These are phyloP conservation scores for Eretmochelys imbricata DNA, from an alignment of 2,113 vertebrate species.

Conservation along the genomic window DNA sequence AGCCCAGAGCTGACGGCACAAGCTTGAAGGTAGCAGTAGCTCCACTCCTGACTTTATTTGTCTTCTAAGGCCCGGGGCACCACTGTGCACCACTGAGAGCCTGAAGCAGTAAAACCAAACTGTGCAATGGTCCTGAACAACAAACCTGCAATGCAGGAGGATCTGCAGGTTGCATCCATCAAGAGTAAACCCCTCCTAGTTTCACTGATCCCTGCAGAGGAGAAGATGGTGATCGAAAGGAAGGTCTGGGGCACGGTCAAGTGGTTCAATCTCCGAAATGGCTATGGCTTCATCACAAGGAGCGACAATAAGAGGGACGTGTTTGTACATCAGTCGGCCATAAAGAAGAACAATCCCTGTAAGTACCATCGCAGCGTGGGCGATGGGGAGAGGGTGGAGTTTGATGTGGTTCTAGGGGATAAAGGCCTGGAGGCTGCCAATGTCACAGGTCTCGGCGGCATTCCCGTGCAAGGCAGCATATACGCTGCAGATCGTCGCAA, in stretches of 20 bases:
- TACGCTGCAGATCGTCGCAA: not conserved
- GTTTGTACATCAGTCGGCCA: constrained; percentile 52
- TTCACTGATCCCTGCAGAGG: not conserved
- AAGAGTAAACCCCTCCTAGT: not conserved
- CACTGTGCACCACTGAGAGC: not conserved
- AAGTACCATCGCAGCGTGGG: constrained; percentile 79
- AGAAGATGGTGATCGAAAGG: not conserved
- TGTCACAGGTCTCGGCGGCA: not conserved
- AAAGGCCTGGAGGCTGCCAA: constrained; percentile 23
- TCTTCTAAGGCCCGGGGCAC: not conserved
- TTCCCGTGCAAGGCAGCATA: not conserved
- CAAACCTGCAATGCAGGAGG: not conserved
- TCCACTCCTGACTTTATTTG: not conserved
- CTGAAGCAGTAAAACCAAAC: not conserved
- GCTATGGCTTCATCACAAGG: not conserved
- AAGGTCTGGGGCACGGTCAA: not conserved
- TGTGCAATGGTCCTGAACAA: not conserved
- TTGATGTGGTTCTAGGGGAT: constrained; percentile 73
- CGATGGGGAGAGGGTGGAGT: constrained; percentile 74
- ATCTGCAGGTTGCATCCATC: not conserved
- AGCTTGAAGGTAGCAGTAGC: fast-evolving
- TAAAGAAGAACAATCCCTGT: constrained; percentile 78
- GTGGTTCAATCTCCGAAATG: not conserved
- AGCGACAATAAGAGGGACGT: not conserved
- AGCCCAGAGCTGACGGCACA: not conserved